Base-by-base conservation (phyloP, 2,113 vertebrate genomes). In the Ariopsis seemanni region DNA sequence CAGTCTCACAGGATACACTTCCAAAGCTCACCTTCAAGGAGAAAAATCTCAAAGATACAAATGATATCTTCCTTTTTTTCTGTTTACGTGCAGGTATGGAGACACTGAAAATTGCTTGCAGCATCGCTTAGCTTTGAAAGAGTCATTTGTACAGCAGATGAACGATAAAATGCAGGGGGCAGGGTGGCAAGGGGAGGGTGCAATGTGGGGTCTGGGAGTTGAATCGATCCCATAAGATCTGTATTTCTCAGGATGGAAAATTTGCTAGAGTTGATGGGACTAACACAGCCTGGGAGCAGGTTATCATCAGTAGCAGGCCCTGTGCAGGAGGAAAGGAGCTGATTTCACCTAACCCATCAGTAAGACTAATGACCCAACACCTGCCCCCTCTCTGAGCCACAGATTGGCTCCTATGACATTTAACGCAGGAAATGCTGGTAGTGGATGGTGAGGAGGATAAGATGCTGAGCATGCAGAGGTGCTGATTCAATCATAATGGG, bases 331-430 rank as follows among this genome's bases (percentile, higher is more conserved):
- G 81, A 78, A 62, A 30, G 27, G 69, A 86, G 75, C 72, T 67
- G 79, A 74, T 48, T 88, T 88, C 78, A 89, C 81, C 65, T 86
- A 75, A 85, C 63, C 84, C 75, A 84, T 92, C 87, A 84, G 84
- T 81, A 74, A 86, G 82, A 86, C 88, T 89, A 87, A 89, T 89
- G 85, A 85, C 85, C 50, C 86, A 82, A 48, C 85, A 85, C 87
- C 92, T 92, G 90, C 90, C 92, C 91, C 90, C 86, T 90, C 85
- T 87, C 90, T 83, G 69, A 55, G 88, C 86, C 84, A 90, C 92
- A 90, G 90, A 93, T 93, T 90, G 88, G 89, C 82, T 92, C 91
- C 91, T 90, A 89, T 93, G 92, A 91, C 92, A 94, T 94, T 93
- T 93, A 91, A 91, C 88, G 92, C 91, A 91, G 89, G 90, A 92